Percentiles rank a stretch among this genome's conserved stretches.
These are phyloP conservation scores for Allobates femoralis DNA, from an alignment of 2,797 vertebrate species.

Conservation along the genomic window DNA sequence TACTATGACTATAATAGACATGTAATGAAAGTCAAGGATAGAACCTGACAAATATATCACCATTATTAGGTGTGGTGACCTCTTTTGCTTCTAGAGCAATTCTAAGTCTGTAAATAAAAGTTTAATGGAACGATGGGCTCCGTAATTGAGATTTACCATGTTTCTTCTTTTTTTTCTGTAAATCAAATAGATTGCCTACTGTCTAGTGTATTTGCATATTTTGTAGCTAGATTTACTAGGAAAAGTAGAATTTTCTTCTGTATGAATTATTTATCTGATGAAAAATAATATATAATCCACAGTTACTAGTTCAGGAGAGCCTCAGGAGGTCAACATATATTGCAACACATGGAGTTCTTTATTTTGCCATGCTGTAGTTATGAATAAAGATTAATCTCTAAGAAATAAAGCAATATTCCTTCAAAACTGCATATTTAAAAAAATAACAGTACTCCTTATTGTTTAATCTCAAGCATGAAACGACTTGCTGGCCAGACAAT, in stretches of 20 bases:
- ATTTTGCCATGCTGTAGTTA: not conserved
- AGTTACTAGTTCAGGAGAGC: not conserved
- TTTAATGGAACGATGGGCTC: not conserved
- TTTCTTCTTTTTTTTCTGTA: constrained; percentile 2
- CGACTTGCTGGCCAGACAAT: too few relatives aligned
- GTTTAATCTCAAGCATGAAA: not conserved
- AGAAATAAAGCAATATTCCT: not conserved
- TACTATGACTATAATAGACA: not conserved
- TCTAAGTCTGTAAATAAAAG: not conserved
- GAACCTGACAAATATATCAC: constrained; percentile 10
- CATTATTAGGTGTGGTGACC: constrained; percentile 6
- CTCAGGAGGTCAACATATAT: constrained; percentile 9
- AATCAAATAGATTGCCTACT: not conserved
- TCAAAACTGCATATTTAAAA: not conserved
- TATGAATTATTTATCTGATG: not conserved
- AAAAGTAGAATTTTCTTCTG: not conserved
- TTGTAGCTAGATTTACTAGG: not conserved
- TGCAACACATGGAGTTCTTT: not conserved
- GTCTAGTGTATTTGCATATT: not conserved
- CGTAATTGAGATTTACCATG: constrained; percentile 8
- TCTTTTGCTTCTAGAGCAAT: not conserved
- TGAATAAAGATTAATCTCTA: not conserved
- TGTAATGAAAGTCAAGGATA: constrained; percentile 18
- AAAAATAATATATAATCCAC: not conserved
- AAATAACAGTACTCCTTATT: not conserved